Percentiles rank a stretch among this genome's conserved stretches.
These are phyloP conservation scores for Ataeniobius toweri DNA, from an alignment of 2,797 vertebrate genomes.

Conservation along the genomic window DNA sequence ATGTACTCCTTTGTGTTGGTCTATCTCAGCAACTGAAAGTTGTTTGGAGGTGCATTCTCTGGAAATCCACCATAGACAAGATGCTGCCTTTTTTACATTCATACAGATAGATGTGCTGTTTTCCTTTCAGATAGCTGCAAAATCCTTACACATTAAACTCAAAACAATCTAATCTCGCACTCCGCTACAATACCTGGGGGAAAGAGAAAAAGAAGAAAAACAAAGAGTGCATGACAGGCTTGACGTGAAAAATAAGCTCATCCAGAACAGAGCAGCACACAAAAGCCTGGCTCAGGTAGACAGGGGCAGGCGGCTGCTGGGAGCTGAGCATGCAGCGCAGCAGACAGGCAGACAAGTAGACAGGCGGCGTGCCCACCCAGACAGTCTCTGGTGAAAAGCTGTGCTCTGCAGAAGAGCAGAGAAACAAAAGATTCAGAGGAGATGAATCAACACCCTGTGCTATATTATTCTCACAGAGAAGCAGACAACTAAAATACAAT, in stretches of 20 bases:
- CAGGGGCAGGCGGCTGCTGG: conserved; percentile 58
- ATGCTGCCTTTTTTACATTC: neutral
- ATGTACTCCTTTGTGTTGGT: no score
- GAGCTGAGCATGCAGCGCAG: conserved; percentile 59
- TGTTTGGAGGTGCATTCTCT: conserved; percentile 2
- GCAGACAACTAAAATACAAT: conserved; percentile 13
- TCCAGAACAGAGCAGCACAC: conserved; percentile 59
- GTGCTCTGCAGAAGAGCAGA: conserved; percentile 47
- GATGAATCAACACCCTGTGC: conserved; percentile 50
- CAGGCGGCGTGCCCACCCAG: conserved; percentile 72
- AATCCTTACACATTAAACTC: conserved; percentile 10
- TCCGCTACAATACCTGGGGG: conserved; percentile 20
- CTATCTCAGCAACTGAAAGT: neutral
- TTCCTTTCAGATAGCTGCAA: neutral
- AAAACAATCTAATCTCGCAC: conserved; percentile 23
- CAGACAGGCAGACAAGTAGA: conserved; percentile 65
- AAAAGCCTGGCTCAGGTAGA: conserved; percentile 72
- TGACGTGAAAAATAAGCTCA: conserved; percentile 54
- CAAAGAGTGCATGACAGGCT: conserved; percentile 35
- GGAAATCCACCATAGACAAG: conserved; percentile 15
- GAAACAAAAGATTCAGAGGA: conserved; percentile 68
- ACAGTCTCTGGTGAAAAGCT: conserved; percentile 65
- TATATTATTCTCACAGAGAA: conserved; percentile 35
- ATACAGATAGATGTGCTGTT: neutral
- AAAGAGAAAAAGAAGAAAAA: conserved; percentile 10